These are phyloP conservation scores for Lampris megalopsis DNA, from an alignment of 2,113 vertebrate genomes.

Conservation along the genomic window DNA sequence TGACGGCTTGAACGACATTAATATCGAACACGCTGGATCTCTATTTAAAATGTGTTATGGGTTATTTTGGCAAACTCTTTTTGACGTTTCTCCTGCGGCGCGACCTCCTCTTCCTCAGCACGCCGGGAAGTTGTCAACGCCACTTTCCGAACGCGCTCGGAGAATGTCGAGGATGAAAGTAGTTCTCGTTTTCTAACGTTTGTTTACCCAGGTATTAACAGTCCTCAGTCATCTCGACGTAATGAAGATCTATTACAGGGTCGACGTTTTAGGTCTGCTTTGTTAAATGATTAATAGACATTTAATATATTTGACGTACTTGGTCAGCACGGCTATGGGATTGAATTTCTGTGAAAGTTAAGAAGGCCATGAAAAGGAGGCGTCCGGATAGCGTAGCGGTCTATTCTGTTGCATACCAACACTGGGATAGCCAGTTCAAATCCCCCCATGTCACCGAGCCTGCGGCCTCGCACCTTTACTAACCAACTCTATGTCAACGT, in stretches of 20 bases:
- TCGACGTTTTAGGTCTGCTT: constrained; percentile 22
- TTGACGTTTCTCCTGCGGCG: constrained; percentile 23
- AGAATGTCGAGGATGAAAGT: constrained; percentile 11
- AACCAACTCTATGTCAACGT: too few species aligned
- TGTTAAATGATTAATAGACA: constrained; percentile 18
- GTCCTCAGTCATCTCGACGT: constrained; percentile 32
- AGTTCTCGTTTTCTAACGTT: constrained; percentile 29
- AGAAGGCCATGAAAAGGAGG: constrained; percentile 16
- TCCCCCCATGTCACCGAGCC: too few species aligned
- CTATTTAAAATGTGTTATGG: constrained; percentile 14
- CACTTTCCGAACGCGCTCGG: constrained; percentile 17
- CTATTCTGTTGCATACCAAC: too few species aligned
- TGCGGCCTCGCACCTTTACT: too few species aligned
- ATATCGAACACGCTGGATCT: constrained; percentile 22
- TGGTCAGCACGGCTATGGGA: constrained; percentile 23
- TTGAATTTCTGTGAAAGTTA: constrained; percentile 23
- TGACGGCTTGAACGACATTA: constrained; percentile 15
- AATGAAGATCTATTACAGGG: constrained; percentile 9
- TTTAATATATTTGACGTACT: constrained; percentile 26
- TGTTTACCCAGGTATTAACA: background rate
- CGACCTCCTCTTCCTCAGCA: constrained; percentile 11
- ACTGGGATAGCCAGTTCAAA: too few species aligned
- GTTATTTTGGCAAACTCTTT: constrained; percentile 19
- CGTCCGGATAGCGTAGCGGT: too few species aligned
- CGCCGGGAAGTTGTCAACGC: constrained; percentile 30